Percentiles rank a stretch among this genome's conserved stretches.
phyloP scores from a whole-genome alignment of 2,113 vertebrate species.

The Thomomys bottae region DNA sequence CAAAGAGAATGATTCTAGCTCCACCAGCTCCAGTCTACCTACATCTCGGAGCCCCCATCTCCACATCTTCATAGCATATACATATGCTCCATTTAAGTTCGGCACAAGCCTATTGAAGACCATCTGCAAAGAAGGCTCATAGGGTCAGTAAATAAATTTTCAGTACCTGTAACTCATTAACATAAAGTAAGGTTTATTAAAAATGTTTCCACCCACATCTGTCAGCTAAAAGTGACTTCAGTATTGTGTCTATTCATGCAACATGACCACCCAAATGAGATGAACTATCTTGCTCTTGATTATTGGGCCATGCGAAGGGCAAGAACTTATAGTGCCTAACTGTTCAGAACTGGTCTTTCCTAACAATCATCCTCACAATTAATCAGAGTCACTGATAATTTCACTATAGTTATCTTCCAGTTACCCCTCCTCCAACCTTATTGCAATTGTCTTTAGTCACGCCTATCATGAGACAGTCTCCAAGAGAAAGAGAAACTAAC shows the following conservation, averaged over 20 bases:
- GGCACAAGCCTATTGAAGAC: not conserved
- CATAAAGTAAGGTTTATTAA: not conserved
- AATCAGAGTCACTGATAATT: not conserved
- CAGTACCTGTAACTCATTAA: not conserved
- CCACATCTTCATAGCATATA: not conserved
- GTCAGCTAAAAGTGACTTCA: not conserved
- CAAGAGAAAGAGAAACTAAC: not conserved
- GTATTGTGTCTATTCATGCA: not conserved
- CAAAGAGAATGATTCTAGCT: no score
- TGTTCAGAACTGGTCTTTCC: not conserved
- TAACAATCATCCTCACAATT: not conserved
- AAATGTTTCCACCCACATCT: not conserved
- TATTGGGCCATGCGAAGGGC: not conserved
- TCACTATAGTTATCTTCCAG: not conserved
- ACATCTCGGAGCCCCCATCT: not conserved
- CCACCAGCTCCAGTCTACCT: not conserved
- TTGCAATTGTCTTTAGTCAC: not conserved
- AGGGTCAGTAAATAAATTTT: not conserved
- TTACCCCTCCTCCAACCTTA: not conserved
- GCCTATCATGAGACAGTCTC: not conserved
- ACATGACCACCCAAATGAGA: not conserved
- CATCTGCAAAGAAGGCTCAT: not conserved
- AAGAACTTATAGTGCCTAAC: not conserved
- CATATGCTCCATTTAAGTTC: no score
- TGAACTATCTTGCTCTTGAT: not conserved